Evolutionary conservation across 2,888 invertebrate species (phyloP), one percentile per base, ranked within the genome.

Genomic region (Lordiphosa fenestrarum): DNA sequence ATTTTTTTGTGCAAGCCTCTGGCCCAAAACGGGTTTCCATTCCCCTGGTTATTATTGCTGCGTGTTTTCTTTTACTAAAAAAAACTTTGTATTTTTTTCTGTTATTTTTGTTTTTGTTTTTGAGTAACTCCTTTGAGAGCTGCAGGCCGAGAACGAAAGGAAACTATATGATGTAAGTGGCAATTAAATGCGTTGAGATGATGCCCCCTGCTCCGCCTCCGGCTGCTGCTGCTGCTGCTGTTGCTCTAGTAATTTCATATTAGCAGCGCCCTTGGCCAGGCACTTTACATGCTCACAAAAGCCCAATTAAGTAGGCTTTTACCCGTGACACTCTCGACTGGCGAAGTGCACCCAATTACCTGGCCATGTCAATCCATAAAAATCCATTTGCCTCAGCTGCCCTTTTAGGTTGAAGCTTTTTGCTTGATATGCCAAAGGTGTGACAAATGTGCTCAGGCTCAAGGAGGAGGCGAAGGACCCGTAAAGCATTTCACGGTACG

Each of bases 401-500:
- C 50, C 49, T 51, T 55, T 39, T 38, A 25, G 37, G 48, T 39
- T 39, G 30, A n/a, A 41, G 46, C 15, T 35, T 13, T 36, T 33
- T 44, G 19, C 46, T 19, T 19, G 53, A 42, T 48, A 41, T 6
- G n/a, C 48, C 63, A 51, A 70, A 80, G 80, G 80, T 80, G 84
- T 83, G 83, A 81, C 80, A 83, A 80, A 80, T 80, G 80, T 77
- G 75, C 73, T 80, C 69, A 77, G 83, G 83, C 48, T 71, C 54
- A 39, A 23, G 41, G 25, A 41, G 41, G 6, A 58, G 47, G 57
- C 15, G n/a, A n/a, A 41, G 36, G 46, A 57, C 63, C 64, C 73
- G 78, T 84, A 78, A 81, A 83, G 80, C 73, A 80, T 84, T 83
- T 82, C 77, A 82, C 84, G 84, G 80, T 82, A 83, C 83, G 80